Percentiles rank a stretch among this genome's conserved stretches.
phyloP scores from a whole-genome alignment of 2,797 vertebrate species.

The Rhynchotus rufescens region DNA sequence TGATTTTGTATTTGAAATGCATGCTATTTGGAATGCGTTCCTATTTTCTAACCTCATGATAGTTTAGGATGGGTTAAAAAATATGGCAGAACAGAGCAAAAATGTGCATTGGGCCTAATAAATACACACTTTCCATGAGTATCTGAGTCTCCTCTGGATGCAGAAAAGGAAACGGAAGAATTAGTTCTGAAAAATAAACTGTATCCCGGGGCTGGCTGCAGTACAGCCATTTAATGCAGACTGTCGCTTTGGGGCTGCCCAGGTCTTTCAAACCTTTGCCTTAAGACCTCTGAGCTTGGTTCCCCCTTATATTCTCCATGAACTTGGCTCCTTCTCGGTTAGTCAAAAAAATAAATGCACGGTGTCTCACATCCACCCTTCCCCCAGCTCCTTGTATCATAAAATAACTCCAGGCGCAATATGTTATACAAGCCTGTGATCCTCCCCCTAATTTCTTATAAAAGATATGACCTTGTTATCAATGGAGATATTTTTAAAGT shows the following conservation, averaged over 20 bases:
- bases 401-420: conserved; percentile 70
- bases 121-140: neutral
- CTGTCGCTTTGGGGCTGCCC: neutral
- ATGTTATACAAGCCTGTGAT: conserved; percentile 69
- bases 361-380: conserved; percentile 44
- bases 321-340: conserved; percentile 8
- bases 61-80: conserved; percentile 14
- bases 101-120: neutral
- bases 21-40: neutral
- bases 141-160: neutral
- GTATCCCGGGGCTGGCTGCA: neutral
- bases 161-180: neutral
- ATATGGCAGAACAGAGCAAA: neutral
- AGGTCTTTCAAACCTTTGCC: neutral
- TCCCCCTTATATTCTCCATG: neutral
- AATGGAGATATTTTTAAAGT: conserved; percentile 71
- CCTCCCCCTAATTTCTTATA: conserved; percentile 73
- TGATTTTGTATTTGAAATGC: neutral
- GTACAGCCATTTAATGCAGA: neutral
- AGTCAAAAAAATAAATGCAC: conserved; percentile 47
- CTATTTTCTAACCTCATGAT: neutral
- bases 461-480: conserved; percentile 70
- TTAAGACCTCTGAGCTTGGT: neutral
- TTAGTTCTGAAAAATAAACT: neutral
- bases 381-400: conserved; percentile 62